Percentiles rank a stretch among this genome's conserved stretches.
These are phyloP conservation scores for Entelurus aequoreus DNA, from an alignment of 2,113 vertebrate genomes.

Conservation along the genomic window DNA sequence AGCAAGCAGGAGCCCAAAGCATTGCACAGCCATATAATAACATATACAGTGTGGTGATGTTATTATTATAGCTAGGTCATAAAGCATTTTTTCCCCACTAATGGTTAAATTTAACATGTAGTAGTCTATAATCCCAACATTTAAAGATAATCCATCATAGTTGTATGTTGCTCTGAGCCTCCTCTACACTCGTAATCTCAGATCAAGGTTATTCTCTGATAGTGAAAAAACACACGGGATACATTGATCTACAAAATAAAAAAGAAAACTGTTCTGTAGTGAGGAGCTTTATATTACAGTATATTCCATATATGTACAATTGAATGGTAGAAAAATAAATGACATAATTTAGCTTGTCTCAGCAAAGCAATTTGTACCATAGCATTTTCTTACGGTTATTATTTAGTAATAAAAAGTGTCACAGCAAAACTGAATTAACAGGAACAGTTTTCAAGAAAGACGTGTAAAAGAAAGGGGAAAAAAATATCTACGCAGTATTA, in stretches of 20 bases:
- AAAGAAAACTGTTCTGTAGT: slow-evolving; percentile 24
- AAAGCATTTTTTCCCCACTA: no score
- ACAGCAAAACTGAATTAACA: slow-evolving; percentile 13
- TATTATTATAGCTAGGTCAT: background rate
- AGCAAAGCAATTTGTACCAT: slow-evolving; percentile 28
- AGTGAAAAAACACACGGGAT: slow-evolving; percentile 2
- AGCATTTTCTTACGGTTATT: slow-evolving; percentile 16
- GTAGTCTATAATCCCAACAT: slow-evolving; percentile 8
- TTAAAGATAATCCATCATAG: slow-evolving; percentile 36
- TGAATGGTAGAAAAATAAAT: slow-evolving; percentile 64
- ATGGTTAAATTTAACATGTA: background rate
- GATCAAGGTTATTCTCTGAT: slow-evolving; percentile 38
- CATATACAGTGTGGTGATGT: slow-evolving; percentile 30
- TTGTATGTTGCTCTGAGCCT: background rate
- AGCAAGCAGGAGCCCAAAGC: slow-evolving; percentile 51
- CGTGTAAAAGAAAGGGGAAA: background rate
- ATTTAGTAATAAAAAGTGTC: slow-evolving; percentile 27
- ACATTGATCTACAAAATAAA: background rate
- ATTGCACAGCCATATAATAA: slow-evolving; percentile 46
- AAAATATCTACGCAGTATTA: background rate
- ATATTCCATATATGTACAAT: slow-evolving; percentile 58
- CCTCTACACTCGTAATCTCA: slow-evolving; percentile 34
- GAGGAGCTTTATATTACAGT: slow-evolving; percentile 39
- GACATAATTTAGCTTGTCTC: slow-evolving; percentile 33
- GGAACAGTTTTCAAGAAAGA: slow-evolving; percentile 19